Evolutionary conservation across 2,888 invertebrate genomes (phyloP).

Genomic region (Helleia helle): DNA sequence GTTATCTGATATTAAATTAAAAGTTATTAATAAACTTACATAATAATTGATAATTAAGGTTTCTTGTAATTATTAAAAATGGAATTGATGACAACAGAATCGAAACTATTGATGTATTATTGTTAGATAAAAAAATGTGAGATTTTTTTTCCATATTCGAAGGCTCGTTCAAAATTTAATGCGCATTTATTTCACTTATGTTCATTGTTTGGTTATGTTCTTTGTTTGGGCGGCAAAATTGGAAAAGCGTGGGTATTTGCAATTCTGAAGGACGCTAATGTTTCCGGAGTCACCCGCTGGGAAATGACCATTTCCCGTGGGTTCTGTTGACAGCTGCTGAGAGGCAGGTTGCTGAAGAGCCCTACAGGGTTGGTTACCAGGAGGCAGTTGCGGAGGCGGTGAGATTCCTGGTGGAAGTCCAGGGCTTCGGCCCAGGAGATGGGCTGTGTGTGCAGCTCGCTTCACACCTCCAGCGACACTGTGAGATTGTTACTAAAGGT

Average conservation of each 20-base stretch:
- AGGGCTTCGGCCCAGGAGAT: constrained; percentile 86
- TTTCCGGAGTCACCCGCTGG: constrained; percentile 42
- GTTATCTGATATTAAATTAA: too few species aligned
- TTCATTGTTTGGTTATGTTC: too few species aligned
- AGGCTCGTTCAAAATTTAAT: too few species aligned
- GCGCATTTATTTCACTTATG: too few species aligned
- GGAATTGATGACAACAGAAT: too few species aligned
- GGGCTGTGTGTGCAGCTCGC: constrained; percentile 86
- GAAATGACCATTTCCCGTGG: constrained; percentile 28
- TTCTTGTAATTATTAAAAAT: too few species aligned
- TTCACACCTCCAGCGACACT: constrained; percentile 88
- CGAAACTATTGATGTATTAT: too few species aligned
- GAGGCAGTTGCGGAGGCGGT: constrained; percentile 93
- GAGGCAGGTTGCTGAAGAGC: constrained; percentile 35
- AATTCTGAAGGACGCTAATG: constrained; percentile 43
- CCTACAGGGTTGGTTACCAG: constrained; percentile 88
- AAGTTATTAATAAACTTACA: too few species aligned
- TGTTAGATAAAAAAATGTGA: too few species aligned
- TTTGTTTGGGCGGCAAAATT: too few species aligned
- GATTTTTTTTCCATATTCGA: too few species aligned
- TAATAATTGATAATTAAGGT: too few species aligned
- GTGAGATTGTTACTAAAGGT: constrained; percentile 78
- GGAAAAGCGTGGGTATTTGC: constrained; percentile 14
- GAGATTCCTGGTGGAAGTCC: constrained; percentile 90
- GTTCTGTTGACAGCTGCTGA: constrained; percentile 40